phyloP scores from a whole-genome alignment of 2,888 invertebrate species.

The Orchesella flavescens region DNA sequence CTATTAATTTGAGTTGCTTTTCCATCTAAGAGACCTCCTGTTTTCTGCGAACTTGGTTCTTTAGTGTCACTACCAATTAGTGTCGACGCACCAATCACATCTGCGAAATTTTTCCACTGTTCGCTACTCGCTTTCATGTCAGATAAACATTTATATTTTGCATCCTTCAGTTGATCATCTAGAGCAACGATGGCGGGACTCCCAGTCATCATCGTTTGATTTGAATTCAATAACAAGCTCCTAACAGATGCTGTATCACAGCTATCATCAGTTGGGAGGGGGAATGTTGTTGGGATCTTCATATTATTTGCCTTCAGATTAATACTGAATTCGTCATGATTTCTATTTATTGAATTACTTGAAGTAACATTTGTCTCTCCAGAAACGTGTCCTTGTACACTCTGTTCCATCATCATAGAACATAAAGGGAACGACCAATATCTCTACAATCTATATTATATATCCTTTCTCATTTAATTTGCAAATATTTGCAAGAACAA shows the following conservation, averaged over 20 bases:
- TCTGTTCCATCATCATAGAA: slow-evolving; percentile 46
- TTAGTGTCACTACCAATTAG: slow-evolving; percentile 24
- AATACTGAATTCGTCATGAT: slow-evolving; percentile 17
- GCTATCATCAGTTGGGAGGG: background rate
- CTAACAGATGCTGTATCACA: background rate
- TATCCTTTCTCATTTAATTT: background rate
- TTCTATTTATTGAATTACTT: slow-evolving; percentile 31
- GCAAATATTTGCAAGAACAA: background rate
- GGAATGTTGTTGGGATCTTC: slow-evolving; percentile 43
- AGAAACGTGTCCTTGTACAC: slow-evolving; percentile 8
- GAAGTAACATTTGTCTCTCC: slow-evolving; percentile 17
- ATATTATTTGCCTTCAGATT: slow-evolving; percentile 47
- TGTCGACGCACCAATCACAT: slow-evolving; percentile 28
- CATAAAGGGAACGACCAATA: slow-evolving; percentile 18
- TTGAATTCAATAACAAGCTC: background rate
- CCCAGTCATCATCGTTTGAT: background rate
- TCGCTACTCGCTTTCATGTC: slow-evolving; percentile 25
- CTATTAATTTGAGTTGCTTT: slow-evolving; percentile 33
- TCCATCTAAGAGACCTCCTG: slow-evolving; percentile 16
- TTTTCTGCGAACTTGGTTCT: background rate
- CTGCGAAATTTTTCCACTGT: slow-evolving; percentile 37
- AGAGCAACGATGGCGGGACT: too few relatives aligned
- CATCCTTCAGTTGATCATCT: slow-evolving; percentile 16
- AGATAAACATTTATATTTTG: slow-evolving; percentile 13
- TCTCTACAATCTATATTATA: background rate